Base-by-base conservation (phyloP, 2,113 vertebrate species). In the Ellobius talpinus region DNA sequence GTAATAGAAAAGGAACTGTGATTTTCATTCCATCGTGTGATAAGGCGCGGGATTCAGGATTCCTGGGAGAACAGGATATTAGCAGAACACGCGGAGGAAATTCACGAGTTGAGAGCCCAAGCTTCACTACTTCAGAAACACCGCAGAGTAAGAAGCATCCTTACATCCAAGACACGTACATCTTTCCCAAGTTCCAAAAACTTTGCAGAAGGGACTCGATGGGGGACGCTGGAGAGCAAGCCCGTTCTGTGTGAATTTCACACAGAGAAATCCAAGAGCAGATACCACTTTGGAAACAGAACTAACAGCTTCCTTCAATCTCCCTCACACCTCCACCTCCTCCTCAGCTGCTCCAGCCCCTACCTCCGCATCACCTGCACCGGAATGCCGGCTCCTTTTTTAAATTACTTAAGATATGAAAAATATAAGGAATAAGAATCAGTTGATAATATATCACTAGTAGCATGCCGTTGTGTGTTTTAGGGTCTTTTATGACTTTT, bases 401-500 rank as follows among this genome's bases (percentile, higher is more conserved):
- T 31, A 61, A 90, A 79, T 58, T 36, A 1, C 70, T 79, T 74
- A 24, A 86, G 72, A 85, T 77, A 66, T 72, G 3, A 91, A 93
- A 95, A 94, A 87, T 47, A 52, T 6, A 81, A 11, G 42, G 14
- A 76, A 70, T 89, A 79, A 84, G 86, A 84, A 52, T 87, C 33
- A 68, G 50, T 16, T 76, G 68, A 86, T 42, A 92, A 45, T 23
- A 89, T 26, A 87, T 63, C n/a, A 82, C 31, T 65, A 11, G 82
- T 89, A 61, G 17, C 12, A 93, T 31, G 55, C 1, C 36, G 17
- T 17, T 52, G 3, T 29, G 31, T 74, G 55, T 52, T 84, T 79
- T 74, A 70, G 39, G 93, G 3, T 91, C 89, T 86, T 95, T 90
- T 66, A 61, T 47, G 7, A 21, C 63, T 94, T 74, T 72, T 68